Percentiles rank a stretch among this genome's conserved stretches.
These are phyloP conservation scores for Polydesmus complanatus DNA, from an alignment of 2,888 invertebrate species.

Conservation along the genomic window DNA sequence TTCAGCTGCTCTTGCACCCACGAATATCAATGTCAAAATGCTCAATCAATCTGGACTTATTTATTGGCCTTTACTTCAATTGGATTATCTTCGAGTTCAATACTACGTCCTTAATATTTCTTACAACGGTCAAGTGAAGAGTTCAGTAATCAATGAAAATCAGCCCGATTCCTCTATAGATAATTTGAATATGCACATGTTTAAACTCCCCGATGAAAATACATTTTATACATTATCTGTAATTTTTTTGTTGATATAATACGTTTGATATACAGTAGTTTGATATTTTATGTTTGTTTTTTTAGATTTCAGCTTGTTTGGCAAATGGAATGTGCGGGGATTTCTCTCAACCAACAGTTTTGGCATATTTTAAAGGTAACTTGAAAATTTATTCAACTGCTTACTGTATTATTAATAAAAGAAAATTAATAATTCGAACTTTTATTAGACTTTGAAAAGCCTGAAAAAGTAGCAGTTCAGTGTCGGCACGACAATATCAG, in stretches of 20 bases:
- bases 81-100: not conserved
- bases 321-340: slow-evolving; percentile 2
- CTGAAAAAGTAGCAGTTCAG: slow-evolving; percentile 49
- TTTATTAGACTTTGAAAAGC: slow-evolving; percentile 49
- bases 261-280: not conserved
- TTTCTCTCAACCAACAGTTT: slow-evolving; percentile 3
- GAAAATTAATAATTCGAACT: not conserved
- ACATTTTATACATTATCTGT: not conserved
- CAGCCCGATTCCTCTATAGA: not conserved
- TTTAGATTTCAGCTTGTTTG: slow-evolving; percentile 5
- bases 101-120: not conserved
- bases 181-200: not conserved
- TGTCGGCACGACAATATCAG: slow-evolving; percentile 50
- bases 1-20: not conserved
- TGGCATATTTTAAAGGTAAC: slow-evolving; percentile 9
- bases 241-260: not conserved
- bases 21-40: not conserved
- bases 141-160: not conserved
- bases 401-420: too few species aligned
- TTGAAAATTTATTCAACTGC: not conserved
- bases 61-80: not conserved
- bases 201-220: not conserved
- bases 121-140: not conserved
- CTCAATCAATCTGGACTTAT: not conserved
- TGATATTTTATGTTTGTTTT: not conserved